phyloP scores from a whole-genome alignment of 2,888 invertebrate species.

The Laothoe populi region DNA sequence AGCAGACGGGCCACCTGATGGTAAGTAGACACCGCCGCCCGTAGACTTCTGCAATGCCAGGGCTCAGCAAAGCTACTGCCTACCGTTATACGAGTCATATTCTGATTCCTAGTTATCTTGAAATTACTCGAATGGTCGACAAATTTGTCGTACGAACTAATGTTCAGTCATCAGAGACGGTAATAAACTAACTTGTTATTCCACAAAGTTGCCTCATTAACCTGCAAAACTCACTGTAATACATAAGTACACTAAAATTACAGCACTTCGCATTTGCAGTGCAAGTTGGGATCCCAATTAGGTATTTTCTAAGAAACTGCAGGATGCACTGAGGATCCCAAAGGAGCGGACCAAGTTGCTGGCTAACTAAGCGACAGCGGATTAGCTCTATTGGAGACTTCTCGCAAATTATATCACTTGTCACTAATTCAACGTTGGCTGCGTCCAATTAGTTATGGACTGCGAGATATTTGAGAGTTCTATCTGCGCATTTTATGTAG shows the following conservation, averaged over 20 bases:
- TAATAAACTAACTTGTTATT: background rate
- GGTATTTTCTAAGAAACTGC: slow-evolving; percentile 37
- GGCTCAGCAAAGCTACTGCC: no score
- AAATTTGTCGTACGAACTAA: background rate
- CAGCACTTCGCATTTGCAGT: slow-evolving; percentile 9
- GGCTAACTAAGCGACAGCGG: slow-evolving; percentile 36
- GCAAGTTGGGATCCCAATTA: slow-evolving; percentile 43
- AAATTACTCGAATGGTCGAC: no score
- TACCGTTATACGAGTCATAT: no score
- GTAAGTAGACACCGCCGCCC: no score
- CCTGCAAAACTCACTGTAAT: background rate
- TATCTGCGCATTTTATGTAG: no score
- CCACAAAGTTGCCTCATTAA: background rate
- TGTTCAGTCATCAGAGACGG: background rate
- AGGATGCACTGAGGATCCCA: slow-evolving; percentile 33
- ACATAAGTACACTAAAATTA: slow-evolving; percentile 15
- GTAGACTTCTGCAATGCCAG: no score
- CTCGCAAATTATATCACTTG: slow-evolving; percentile 33
- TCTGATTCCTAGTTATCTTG: no score
- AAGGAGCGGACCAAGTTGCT: slow-evolving; percentile 35
- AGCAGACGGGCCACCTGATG: no score
- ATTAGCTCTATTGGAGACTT: slow-evolving; percentile 23
- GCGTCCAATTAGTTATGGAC: background rate
- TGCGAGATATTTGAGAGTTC: background rate
- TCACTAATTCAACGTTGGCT: slow-evolving; percentile 28